Conservation (phyloP, 2,888 invertebrate species). For the Exephanes ischioxanthus region DNA sequence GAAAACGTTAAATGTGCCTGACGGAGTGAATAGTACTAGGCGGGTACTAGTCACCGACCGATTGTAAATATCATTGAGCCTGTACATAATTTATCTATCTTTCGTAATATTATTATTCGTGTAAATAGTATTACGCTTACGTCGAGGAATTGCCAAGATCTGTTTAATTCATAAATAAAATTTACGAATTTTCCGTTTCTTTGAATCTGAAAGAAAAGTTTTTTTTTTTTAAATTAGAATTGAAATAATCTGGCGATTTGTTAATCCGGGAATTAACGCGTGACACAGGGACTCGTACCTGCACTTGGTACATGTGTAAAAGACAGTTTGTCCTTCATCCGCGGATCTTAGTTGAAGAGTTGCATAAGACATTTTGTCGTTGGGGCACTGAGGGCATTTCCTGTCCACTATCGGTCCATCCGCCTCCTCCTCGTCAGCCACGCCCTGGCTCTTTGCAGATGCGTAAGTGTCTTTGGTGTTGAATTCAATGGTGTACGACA, state of each 20-base stretch:
- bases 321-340: slow-evolving; percentile 99
- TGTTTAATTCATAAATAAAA: not conserved
- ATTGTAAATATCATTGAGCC: slow-evolving; percentile 58
- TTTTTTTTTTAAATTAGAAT: not conserved
- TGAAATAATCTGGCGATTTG: not conserved
- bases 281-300: slow-evolving; percentile 86
- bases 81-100: not conserved
- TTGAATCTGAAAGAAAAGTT: slow-evolving; percentile 87
- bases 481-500: slow-evolving; percentile 90
- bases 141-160: not conserved
- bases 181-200: slow-evolving; percentile 90
- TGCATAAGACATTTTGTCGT: slow-evolving; percentile 96
- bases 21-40: slow-evolving; percentile 27
- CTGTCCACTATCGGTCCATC: slow-evolving; percentile 92
- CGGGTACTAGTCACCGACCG: slow-evolving; percentile 21
- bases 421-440: slow-evolving; percentile 83
- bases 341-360: slow-evolving; percentile 98
- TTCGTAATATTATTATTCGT: slow-evolving; percentile 2
- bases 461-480: slow-evolving; percentile 86
- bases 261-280: too few relatives aligned
- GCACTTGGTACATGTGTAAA: slow-evolving; percentile 98
- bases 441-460: slow-evolving; percentile 79
- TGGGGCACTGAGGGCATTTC: slow-evolving; percentile 94
- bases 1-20: slow-evolving; percentile 56
- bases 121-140: slow-evolving; percentile 37